These are phyloP conservation scores for Tyria jacobaeae DNA, from an alignment of 2,888 invertebrate species.

Conservation along the genomic window DNA sequence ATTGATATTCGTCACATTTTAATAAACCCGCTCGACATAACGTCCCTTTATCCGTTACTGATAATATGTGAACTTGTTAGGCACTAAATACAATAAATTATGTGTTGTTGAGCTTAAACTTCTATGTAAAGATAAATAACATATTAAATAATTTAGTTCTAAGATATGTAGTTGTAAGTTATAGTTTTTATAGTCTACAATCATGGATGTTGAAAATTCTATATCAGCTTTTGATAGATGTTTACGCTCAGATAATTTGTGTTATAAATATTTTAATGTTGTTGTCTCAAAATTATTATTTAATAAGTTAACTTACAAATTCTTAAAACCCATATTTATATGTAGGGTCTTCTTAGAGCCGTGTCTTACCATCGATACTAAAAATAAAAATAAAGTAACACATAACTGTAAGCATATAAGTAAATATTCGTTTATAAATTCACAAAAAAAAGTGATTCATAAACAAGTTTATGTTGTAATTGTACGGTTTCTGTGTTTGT, in stretches of 20 bases:
- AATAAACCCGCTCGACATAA: constrained; percentile 17
- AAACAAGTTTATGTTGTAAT: too few relatives aligned
- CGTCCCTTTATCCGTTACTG: constrained; percentile 41
- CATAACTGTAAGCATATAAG: neutral
- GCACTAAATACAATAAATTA: constrained; percentile 52
- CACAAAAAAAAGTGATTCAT: neutral
- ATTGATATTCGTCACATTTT: constrained; percentile 17
- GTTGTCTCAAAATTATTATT: neutral
- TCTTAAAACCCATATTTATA: too few relatives aligned
- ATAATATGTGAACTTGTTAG: constrained; percentile 39
- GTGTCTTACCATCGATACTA: neutral
- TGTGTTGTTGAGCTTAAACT: constrained; percentile 55
- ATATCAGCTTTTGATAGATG: constrained; percentile 26
- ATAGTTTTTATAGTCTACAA: constrained; percentile 27
- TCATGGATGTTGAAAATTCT: constrained; percentile 24
- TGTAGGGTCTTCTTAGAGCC: neutral
- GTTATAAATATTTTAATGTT: constrained; percentile 11
- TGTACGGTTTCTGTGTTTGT: too few relatives aligned
- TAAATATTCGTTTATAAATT: neutral
- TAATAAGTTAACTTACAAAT: neutral
- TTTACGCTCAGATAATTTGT: constrained; percentile 13
- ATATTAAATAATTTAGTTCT: constrained; percentile 32
- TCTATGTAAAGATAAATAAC: constrained; percentile 44
- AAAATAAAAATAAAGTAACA: neutral
- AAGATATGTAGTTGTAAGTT: constrained; percentile 32